Conservation (phyloP, 2,888 invertebrate genomes). For the Imbricaverruca yamaguchii region DNA sequence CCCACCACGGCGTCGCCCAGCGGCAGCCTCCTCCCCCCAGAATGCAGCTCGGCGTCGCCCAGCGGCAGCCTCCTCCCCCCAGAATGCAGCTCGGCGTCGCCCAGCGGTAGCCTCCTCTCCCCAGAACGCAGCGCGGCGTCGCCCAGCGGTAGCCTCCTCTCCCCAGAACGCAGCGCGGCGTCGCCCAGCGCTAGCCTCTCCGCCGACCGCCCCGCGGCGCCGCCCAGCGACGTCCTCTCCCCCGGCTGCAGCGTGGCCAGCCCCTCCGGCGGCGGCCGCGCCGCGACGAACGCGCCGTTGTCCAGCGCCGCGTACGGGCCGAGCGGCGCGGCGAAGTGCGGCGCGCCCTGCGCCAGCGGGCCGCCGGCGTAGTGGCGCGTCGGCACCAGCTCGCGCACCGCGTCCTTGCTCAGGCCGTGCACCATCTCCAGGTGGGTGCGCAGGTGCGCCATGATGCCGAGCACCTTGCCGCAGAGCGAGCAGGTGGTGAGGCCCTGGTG, state of each 20-base stretch:
- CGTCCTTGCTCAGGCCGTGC: background rate
- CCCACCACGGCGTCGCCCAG: too few relatives aligned
- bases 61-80: too few relatives aligned
- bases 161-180: too few relatives aligned
- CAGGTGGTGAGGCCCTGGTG: constrained; percentile 8
- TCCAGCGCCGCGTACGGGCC: background rate
- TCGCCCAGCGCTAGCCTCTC: too few relatives aligned
- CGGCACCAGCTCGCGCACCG: background rate
- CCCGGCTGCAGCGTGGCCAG: background rate
- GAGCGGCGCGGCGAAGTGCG: background rate
- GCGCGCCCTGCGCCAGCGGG: background rate
- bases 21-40: too few relatives aligned
- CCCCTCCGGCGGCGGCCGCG: background rate
- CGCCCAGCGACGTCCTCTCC: too few relatives aligned
- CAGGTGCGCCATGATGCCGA: constrained; percentile 10
- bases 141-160: too few relatives aligned
- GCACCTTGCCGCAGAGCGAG: background rate
- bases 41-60: too few relatives aligned
- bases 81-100: background rate
- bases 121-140: too few relatives aligned
- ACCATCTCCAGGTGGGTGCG: background rate
- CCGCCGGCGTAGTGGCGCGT: background rate
- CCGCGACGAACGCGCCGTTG: background rate
- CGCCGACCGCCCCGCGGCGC: too few relatives aligned
- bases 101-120: too few relatives aligned